phyloP scores from a whole-genome alignment of 2,888 invertebrate species.

The Quadroppia sp. region DNA sequence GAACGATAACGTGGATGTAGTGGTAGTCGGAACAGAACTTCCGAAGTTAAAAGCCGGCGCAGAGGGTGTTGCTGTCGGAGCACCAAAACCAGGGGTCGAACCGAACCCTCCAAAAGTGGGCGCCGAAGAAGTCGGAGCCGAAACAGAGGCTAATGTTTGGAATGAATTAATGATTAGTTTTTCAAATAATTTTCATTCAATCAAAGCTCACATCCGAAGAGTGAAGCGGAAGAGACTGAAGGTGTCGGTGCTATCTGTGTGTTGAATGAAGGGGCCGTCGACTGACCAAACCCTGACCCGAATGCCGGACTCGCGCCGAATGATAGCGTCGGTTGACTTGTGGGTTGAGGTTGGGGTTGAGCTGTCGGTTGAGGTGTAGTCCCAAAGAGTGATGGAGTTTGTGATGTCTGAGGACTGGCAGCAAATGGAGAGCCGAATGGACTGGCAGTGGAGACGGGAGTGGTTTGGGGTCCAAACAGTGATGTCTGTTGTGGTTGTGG shows the following conservation, averaged over 20 bases:
- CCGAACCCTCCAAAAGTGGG: slow-evolving; percentile 23
- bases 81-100: slow-evolving; percentile 4
- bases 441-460: neutral
- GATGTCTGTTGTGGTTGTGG: slow-evolving; percentile 11
- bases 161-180: neutral
- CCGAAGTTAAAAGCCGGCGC: slow-evolving; percentile 26
- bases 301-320: slow-evolving; percentile 30
- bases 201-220: slow-evolving; percentile 1
- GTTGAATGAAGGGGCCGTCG: slow-evolving; percentile 39
- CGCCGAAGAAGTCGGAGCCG: slow-evolving; percentile 4
- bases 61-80: neutral
- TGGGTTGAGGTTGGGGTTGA: slow-evolving; percentile 18
- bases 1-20: slow-evolving; percentile 13
- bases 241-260: slow-evolving; percentile 40
- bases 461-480: slow-evolving; percentile 9
- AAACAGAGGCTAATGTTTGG: neutral
- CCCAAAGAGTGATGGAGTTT: neutral
- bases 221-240: neutral
- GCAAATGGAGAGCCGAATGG: slow-evolving; percentile 17
- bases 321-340: slow-evolving; percentile 20
- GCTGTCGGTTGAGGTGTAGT: slow-evolving; percentile 22
- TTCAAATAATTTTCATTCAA: neutral
- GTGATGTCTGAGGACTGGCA: neutral
- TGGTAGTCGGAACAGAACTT: neutral
- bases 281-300: slow-evolving; percentile 6